Evolutionary conservation across 2,797 vertebrate genomes (phyloP).

Genomic region (Arrhamphus sclerolepis): DNA sequence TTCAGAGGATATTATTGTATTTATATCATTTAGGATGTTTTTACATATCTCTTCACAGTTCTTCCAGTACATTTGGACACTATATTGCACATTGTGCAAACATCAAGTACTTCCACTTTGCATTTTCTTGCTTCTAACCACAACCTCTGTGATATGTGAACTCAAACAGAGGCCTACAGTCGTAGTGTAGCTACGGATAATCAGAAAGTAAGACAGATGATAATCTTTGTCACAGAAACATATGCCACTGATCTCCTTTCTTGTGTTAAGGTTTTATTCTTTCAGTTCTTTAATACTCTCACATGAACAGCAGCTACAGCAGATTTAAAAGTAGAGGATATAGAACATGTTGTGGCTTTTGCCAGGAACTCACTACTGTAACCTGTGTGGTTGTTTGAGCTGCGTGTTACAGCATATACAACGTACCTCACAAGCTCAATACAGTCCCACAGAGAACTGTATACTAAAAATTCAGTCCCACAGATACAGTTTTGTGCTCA

Average conservation of each 20-base stretch:
- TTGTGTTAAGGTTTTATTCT: not conserved
- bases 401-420: constrained; percentile 14
- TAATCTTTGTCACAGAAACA: not conserved
- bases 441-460: constrained; percentile 15
- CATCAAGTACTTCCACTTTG: constrained; percentile 39
- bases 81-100: not conserved
- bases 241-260: not conserved
- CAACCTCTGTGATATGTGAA: constrained; percentile 12
- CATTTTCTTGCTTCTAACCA: constrained; percentile 26
- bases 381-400: constrained; percentile 59
- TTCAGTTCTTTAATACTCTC: not conserved
- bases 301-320: not conserved
- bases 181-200: not conserved
- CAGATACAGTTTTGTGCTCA: constrained; percentile 14
- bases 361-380: constrained; percentile 30
- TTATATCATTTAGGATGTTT: not conserved
- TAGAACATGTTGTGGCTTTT: constrained; percentile 56
- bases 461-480: not conserved
- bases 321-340: constrained; percentile 13
- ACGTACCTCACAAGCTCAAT: constrained; percentile 27
- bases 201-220: not conserved
- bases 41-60: not conserved
- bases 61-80: not conserved
- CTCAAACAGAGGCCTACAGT: not conserved
- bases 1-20: not conserved